Conservation (phyloP, 2,797 vertebrate species). For the Choloepus didactylus region DNA sequence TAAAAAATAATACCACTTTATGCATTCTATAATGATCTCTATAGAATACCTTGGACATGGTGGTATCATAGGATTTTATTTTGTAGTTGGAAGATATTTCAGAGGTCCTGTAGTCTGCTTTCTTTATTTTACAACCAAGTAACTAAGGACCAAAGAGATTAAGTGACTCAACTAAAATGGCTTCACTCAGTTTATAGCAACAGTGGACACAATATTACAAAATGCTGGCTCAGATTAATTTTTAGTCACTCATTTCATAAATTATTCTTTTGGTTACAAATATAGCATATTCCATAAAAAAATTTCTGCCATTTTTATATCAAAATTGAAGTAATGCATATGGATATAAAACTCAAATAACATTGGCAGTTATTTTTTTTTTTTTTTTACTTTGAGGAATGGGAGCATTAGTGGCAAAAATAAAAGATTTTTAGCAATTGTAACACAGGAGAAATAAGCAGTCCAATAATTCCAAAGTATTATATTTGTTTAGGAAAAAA, state of each 20-base stretch:
- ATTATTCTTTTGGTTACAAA: background rate
- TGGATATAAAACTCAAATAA: conserved; percentile 29
- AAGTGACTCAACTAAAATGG: background rate
- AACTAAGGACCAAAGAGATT: background rate
- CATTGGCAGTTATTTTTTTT: background rate
- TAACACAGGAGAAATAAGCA: background rate
- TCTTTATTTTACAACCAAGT: background rate
- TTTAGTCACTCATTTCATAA: background rate
- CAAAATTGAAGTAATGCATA: background rate
- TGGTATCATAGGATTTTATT: background rate
- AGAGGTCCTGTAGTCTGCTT: background rate
- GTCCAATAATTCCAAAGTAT: background rate
- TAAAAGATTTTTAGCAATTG: background rate
- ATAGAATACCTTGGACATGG: background rate
- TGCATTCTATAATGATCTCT: background rate
- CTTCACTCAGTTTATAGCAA: background rate
- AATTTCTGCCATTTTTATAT: background rate
- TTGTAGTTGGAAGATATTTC: conserved; percentile 1
- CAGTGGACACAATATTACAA: background rate
- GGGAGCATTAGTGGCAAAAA: conserved; percentile 42
- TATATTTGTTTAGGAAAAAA: background rate
- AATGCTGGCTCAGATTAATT: background rate
- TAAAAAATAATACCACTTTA: background rate
- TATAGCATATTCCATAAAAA: background rate
- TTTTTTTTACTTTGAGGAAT: conserved; percentile 8